Conservation (phyloP, 2,113 vertebrate genomes). For the Apodemus sylvaticus region DNA sequence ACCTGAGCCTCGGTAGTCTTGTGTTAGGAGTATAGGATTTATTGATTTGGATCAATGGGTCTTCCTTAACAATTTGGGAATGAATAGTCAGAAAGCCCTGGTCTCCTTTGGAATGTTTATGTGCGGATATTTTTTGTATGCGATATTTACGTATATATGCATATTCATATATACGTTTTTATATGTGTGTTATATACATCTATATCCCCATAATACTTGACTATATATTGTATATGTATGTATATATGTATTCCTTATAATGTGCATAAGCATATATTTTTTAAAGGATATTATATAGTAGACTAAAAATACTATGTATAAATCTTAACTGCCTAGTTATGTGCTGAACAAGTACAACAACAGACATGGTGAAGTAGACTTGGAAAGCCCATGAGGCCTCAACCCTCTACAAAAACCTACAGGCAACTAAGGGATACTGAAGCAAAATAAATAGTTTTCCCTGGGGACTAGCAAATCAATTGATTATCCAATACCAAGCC, state of each 20-base stretch:
- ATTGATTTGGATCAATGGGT: neutral
- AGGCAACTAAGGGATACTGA: neutral
- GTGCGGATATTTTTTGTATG: neutral
- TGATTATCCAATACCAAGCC: neutral
- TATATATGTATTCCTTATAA: neutral
- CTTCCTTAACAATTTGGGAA: neutral
- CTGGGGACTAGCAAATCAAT: neutral
- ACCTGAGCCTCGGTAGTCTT: neutral
- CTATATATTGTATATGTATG: neutral
- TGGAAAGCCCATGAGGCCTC: neutral
- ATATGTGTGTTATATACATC: neutral
- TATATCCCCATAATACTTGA: too few species aligned
- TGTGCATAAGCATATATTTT: neutral
- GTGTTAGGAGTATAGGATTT: rapidly evolving
- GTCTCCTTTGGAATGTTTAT: neutral
- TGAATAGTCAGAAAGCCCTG: neutral
- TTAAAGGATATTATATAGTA: neutral
- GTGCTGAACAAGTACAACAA: neutral
- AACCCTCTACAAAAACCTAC: neutral
- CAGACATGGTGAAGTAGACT: neutral
- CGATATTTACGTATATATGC: neutral
- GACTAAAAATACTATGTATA: neutral
- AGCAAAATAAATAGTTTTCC: neutral
- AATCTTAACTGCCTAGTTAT: neutral
- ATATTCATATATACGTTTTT: neutral